Evolutionary conservation across 2,113 vertebrate genomes (phyloP).

Genomic region (Myotis brandtii): DNA sequence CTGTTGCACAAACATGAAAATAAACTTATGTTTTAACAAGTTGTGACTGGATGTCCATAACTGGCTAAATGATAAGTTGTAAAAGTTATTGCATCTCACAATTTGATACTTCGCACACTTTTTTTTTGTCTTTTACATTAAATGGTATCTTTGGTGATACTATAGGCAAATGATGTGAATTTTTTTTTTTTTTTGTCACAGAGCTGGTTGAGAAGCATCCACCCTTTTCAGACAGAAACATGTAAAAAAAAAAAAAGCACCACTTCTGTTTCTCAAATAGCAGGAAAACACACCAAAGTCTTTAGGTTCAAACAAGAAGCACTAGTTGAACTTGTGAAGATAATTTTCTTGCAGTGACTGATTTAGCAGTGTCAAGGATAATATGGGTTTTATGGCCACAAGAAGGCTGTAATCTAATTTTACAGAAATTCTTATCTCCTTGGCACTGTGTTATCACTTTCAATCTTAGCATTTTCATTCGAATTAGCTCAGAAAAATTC

Average conservation of each 20-base stretch:
- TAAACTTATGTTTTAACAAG: slow-evolving; percentile 20
- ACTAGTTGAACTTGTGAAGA: slow-evolving; percentile 81
- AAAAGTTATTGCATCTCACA: slow-evolving; percentile 52
- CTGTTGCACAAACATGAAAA: not conserved
- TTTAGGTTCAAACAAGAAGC: slow-evolving; percentile 69
- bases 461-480: slow-evolving; percentile 85
- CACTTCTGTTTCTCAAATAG: slow-evolving; percentile 29
- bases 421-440: slow-evolving; percentile 82
- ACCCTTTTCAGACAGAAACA: not conserved
- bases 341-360: slow-evolving; percentile 86
- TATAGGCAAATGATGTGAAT: slow-evolving; percentile 8
- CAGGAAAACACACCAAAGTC: slow-evolving; percentile 27
- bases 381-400: slow-evolving; percentile 84
- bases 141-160: slow-evolving; percentile 58
- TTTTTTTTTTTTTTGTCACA: slow-evolving; percentile 61
- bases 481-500: slow-evolving; percentile 85
- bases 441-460: slow-evolving; percentile 84
- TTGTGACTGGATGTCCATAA: slow-evolving; percentile 46
- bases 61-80: slow-evolving; percentile 3
- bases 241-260: not conserved
- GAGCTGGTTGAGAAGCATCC: not conserved
- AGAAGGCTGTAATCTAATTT: slow-evolving; percentile 85
- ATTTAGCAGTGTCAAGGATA: slow-evolving; percentile 84
- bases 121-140: slow-evolving; percentile 59
- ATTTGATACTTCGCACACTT: slow-evolving; percentile 52